Evolutionary conservation across 2,113 vertebrate genomes (phyloP).

Genomic region (Otocyon megalotis): DNA sequence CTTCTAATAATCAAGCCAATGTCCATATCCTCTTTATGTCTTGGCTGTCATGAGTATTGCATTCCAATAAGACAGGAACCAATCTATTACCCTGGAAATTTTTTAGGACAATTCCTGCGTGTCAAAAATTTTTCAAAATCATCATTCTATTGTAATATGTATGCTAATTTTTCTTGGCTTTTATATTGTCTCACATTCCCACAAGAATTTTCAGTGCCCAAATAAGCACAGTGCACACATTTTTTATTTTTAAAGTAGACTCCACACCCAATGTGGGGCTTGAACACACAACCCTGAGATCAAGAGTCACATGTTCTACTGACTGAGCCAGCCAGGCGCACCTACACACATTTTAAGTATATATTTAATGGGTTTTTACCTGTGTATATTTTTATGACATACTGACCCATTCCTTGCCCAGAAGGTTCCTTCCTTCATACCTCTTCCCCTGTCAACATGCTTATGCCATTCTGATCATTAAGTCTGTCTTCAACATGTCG

Average conservation of each 20-base stretch:
- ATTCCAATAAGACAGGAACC: not conserved
- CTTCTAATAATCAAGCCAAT: not conserved
- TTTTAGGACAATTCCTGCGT: not conserved
- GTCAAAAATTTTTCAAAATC: slow-evolving; percentile 36
- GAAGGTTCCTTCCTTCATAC: not conserved
- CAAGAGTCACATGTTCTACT: not conserved
- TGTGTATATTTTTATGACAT: not conserved
- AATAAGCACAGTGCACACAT: not conserved
- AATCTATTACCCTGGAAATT: not conserved
- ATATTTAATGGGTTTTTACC: not conserved
- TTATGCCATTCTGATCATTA: not conserved
- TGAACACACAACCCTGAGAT: not conserved
- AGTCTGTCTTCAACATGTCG: not conserved
- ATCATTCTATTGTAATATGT: not conserved
- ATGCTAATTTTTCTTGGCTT: slow-evolving; percentile 1
- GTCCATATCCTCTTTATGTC: not conserved
- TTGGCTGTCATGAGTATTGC: not conserved
- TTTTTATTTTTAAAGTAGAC: not conserved
- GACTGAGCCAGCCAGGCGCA: not conserved
- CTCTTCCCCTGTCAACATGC: not conserved
- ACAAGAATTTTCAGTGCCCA: not conserved
- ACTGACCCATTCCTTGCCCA: not conserved
- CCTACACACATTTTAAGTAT: not conserved
- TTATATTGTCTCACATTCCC: not conserved
- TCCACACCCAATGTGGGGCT: not conserved